Conservation (phyloP, 2,797 vertebrate species). For the Lepilemur septentrionalis region DNA sequence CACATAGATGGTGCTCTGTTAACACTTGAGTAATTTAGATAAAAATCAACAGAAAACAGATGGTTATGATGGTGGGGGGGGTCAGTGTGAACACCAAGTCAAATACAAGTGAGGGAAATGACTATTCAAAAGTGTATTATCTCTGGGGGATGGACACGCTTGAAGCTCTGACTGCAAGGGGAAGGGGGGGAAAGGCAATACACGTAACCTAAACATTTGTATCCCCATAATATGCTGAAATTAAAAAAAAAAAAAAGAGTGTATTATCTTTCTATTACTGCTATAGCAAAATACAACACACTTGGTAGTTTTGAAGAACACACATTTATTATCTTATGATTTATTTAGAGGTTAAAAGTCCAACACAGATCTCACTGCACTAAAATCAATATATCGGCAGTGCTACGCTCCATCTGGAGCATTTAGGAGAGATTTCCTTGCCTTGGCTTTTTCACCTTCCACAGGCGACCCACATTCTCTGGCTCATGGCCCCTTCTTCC, state of each 20-base stretch:
- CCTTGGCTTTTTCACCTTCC: background rate
- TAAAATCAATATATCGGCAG: background rate
- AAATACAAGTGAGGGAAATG: background rate
- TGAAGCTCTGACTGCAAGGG: too few species aligned
- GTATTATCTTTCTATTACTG: background rate
- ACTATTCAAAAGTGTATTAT: background rate
- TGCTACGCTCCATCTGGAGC: background rate
- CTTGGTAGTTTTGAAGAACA: background rate
- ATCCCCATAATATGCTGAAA: too few species aligned
- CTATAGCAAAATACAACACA: background rate
- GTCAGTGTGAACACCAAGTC: background rate
- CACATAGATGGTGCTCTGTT: background rate
- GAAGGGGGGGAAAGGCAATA: too few species aligned
- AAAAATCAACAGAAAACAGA: background rate
- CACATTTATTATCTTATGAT: background rate
- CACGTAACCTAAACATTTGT: too few species aligned
- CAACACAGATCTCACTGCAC: background rate
- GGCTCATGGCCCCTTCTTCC: background rate
- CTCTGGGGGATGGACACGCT: background rate
- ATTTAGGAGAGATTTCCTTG: background rate
- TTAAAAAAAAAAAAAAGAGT: background rate
- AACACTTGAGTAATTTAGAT: background rate
- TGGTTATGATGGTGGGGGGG: too few species aligned
- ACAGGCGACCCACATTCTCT: too few species aligned
- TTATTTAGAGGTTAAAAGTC: background rate